Conservation (phyloP, 2,888 invertebrate species). For the Adela reaumurella region DNA sequence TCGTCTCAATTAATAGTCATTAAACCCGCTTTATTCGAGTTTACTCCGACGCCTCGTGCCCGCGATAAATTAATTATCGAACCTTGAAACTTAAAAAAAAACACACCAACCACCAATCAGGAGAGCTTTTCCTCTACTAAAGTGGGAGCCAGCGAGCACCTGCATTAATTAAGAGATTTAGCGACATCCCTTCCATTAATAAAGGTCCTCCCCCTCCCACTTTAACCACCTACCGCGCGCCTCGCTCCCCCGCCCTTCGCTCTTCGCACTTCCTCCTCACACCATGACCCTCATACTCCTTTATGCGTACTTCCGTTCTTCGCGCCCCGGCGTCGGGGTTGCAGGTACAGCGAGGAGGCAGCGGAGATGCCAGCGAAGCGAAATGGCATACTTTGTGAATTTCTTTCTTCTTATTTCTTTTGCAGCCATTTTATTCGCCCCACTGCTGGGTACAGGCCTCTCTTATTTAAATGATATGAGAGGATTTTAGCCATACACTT, state of each 20-base stretch:
- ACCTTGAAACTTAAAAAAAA: not conserved
- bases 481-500: no score
- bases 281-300: slow-evolving; percentile 1
- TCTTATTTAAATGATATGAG: no score
- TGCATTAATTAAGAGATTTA: slow-evolving; percentile 52
- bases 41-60: no score
- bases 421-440: no score
- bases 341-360: no score
- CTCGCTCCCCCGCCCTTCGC: not conserved
- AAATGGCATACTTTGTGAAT: no score
- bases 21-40: no score
- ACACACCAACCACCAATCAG: not conserved
- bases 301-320: slow-evolving; percentile 8
- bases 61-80: not conserved
- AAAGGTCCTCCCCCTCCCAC: slow-evolving; percentile 15
- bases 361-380: no score
- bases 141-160: slow-evolving; percentile 25
- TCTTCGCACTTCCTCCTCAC: not conserved
- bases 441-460: no score
- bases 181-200: slow-evolving; percentile 43
- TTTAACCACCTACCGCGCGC: not conserved
- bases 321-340: no score
- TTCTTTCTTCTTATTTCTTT: no score
- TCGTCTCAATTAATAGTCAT: no score
- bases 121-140: not conserved